These are phyloP conservation scores for Brachypodius melanocephalos DNA, from an alignment of 2,113 vertebrate species.

Conservation along the genomic window DNA sequence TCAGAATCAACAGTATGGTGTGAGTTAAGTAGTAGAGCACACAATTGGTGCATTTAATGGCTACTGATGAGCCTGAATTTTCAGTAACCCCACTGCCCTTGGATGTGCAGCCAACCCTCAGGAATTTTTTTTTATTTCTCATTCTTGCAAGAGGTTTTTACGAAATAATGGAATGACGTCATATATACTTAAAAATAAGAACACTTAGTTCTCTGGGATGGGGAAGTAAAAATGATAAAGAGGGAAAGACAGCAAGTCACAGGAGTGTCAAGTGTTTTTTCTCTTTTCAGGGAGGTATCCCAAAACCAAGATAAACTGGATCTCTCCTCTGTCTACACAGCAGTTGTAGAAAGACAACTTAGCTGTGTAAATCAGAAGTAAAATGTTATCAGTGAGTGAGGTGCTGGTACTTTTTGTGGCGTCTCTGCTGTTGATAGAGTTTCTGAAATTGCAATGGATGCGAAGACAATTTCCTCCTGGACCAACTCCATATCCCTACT, in stretches of 20 bases:
- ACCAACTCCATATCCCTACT: slow-evolving; percentile 29
- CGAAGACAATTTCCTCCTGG: slow-evolving; percentile 35
- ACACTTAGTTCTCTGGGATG: neutral
- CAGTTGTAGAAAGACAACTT: neutral
- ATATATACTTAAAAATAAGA: neutral
- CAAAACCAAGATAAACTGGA: neutral
- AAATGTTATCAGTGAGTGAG: neutral
- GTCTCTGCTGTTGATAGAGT: neutral
- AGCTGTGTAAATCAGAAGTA: neutral
- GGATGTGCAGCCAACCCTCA: neutral
- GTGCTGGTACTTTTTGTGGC: neutral
- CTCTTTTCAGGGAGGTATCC: neutral
- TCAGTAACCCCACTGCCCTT: neutral
- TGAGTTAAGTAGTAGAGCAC: neutral
- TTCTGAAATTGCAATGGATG: slow-evolving; percentile 1
- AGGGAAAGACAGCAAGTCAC: neutral
- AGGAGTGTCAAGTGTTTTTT: neutral
- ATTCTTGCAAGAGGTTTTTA: neutral
- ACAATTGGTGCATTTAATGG: neutral
- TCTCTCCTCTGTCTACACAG: neutral
- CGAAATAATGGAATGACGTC: neutral
- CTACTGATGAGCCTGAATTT: neutral
- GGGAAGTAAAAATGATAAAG: neutral
- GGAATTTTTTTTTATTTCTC: neutral
- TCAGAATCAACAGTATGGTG: neutral